Evolutionary conservation across 2,797 vertebrate species (phyloP), one percentile per base, ranked within the genome.

Genomic region (Pygocentrus nattereri): DNA sequence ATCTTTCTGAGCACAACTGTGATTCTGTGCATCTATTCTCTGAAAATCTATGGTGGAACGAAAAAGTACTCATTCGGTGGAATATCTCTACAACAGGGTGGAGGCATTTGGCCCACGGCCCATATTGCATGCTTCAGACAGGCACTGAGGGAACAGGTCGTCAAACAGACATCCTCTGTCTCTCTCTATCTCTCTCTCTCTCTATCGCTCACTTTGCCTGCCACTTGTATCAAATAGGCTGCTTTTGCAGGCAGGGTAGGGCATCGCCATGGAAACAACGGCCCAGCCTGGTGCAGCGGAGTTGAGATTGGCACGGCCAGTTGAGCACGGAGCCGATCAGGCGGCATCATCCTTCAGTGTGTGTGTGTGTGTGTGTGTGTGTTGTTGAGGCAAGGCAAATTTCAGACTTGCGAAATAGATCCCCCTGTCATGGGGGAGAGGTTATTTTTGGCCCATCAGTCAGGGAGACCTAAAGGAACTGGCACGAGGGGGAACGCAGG

Each of bases 221-320:
- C 34, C 47, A 34, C 56, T 80, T 47, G 56, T 76, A 62, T 31
- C 41, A n/a, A 72, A 67, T 21, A 30, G 52, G 83, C 67, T 34
- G 81, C 38, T 47, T 79, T 81, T 83, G 74, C 71, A 81, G 78
- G 61, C 50, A 70, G 30, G 77, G 79, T 76, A 73, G 80, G 76
- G 84, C 70, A 69, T 89, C 8, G 19, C 83, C 78, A 84, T 87
- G 79, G 81, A 75, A 85, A 87, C 85, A 13, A 64, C 64, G 27
- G 52, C 68, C 79, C 77, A 67, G 81, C 64, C 85, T 81, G 54
- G 23, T 68, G 59, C 49, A 21, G 41, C 21, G 12, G 62, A 64
- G 44, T 15, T 27, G 50, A 73, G 25, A 34, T 73, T 52, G 23
- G 19, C 27, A 4, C 12, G 56, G 34, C 47, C 19, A n/a, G 65